Conservation (phyloP, 2,888 invertebrate species). For the Campoletis raptor region DNA sequence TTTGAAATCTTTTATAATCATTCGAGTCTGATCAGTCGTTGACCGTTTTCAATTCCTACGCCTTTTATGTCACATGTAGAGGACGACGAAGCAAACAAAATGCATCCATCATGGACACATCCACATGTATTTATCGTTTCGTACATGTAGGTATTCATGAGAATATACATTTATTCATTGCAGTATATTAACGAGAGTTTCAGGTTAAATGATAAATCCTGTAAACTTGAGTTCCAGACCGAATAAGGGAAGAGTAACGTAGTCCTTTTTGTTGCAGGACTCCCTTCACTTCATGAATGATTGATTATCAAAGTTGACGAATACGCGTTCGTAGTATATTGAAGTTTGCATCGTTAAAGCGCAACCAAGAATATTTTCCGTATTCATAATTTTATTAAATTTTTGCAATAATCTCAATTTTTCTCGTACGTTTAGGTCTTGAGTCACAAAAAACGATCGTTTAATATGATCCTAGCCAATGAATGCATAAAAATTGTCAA, state of each 20-base stretch:
- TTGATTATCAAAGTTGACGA: too few relatives aligned
- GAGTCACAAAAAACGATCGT: too few relatives aligned
- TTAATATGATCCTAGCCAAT: too few relatives aligned
- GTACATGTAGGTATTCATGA: background rate
- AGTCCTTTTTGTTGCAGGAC: background rate
- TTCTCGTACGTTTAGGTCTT: too few relatives aligned
- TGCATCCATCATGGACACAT: background rate
- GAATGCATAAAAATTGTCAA: too few relatives aligned
- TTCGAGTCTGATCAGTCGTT: conserved; percentile 9
- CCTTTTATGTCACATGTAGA: background rate
- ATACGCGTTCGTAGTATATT: too few relatives aligned
- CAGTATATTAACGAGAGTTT: background rate
- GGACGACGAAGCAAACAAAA: background rate
- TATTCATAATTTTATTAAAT: too few relatives aligned
- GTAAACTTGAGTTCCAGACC: background rate
- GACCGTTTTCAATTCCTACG: conserved; percentile 26
- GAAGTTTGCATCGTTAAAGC: too few relatives aligned
- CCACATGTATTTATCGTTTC: too few relatives aligned
- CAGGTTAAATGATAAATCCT: background rate
- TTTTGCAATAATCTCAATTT: too few relatives aligned
- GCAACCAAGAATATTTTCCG: too few relatives aligned
- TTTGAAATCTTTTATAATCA: background rate
- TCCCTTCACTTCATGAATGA: too few relatives aligned
- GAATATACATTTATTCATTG: background rate
- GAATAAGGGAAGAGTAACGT: background rate